Evolutionary conservation across 2,797 vertebrate species (phyloP).

Genomic region (Balearica regulorum): DNA sequence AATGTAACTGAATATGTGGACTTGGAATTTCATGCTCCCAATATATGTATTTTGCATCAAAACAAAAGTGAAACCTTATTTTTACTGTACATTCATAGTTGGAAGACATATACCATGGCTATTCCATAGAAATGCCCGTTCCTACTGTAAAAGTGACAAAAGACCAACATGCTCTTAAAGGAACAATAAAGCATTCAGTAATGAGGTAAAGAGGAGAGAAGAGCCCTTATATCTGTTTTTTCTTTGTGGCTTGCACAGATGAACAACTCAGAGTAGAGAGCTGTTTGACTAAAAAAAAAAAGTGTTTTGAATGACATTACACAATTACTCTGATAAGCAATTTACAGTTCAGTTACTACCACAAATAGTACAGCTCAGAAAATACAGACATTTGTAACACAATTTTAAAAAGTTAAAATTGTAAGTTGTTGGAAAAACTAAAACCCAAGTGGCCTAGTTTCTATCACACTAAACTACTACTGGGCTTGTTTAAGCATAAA

Average conservation of each 20-base stretch:
- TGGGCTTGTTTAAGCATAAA: background rate
- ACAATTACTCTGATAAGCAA: background rate
- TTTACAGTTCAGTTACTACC: background rate
- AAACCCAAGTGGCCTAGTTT: background rate
- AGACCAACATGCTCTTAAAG: background rate
- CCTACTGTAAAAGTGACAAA: background rate
- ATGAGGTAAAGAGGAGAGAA: background rate
- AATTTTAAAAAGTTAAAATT: background rate
- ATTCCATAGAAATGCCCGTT: background rate
- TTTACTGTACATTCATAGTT: background rate
- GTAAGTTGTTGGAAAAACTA: background rate
- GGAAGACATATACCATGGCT: background rate
- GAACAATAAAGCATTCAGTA: background rate
- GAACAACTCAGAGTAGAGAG: background rate
- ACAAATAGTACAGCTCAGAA: background rate
- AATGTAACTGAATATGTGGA: constrained; percentile 58
- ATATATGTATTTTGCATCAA: background rate
- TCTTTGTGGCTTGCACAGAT: background rate
- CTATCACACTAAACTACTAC: background rate
- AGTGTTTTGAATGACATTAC: background rate
- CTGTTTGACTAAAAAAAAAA: background rate
- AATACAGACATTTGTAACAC: background rate
- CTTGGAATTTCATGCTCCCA: constrained; percentile 16
- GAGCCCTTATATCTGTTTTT: background rate
- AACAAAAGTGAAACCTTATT: background rate